Conservation (phyloP, 2,113 vertebrate species). For the Macaca fascicularis region DNA sequence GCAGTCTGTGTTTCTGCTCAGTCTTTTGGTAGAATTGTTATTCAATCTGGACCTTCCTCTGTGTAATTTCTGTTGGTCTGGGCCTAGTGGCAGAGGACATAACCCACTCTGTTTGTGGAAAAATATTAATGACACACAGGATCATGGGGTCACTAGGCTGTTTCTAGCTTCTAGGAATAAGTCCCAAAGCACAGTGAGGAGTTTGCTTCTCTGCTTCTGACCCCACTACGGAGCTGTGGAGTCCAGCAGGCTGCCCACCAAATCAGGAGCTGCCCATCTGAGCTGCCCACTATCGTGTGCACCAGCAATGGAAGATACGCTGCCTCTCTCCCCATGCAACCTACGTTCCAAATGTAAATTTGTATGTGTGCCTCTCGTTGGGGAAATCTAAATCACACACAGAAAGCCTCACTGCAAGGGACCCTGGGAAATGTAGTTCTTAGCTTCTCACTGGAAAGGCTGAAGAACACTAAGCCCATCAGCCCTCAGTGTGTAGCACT, state of each 20-base stretch:
- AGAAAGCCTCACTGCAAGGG: not conserved
- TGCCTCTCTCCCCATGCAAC: not conserved
- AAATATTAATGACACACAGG: not conserved
- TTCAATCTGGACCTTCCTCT: not conserved
- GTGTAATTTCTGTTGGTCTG: not conserved
- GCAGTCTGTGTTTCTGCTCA: not conserved
- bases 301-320: not conserved
- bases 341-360: not conserved
- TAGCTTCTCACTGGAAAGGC: too few species aligned
- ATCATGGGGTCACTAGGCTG: accelerated
- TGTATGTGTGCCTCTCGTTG: not conserved
- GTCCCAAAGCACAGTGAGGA: not conserved
- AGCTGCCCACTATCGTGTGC: not conserved
- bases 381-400: not conserved
- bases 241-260: not conserved
- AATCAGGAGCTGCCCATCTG: accelerated
- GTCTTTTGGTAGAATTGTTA: not conserved
- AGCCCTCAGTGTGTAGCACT: accelerated
- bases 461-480: accelerated
- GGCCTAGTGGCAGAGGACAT: not conserved
- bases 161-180: not conserved
- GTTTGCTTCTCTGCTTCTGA: not conserved
- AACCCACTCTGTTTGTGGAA: not conserved
- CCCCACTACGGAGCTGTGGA: too few species aligned
- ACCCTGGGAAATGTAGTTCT: not conserved